phyloP scores from a whole-genome alignment of 1,140 invertebrate species.

The Araneus ventricosus region DNA sequence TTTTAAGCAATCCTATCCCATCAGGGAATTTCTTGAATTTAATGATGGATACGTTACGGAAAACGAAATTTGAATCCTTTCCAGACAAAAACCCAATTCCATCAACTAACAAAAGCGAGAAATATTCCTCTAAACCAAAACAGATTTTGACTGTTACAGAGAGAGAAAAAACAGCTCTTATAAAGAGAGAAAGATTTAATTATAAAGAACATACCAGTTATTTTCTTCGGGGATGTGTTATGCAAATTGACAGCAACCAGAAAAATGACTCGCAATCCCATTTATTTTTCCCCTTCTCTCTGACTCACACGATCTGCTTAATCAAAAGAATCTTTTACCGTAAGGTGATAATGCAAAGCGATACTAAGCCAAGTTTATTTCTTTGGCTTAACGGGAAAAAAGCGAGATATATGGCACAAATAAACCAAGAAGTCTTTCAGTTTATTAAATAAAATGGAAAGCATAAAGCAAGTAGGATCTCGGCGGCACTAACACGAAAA shows the following conservation, averaged over 20 bases:
- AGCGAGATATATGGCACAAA: not conserved
- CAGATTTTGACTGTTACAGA: not conserved
- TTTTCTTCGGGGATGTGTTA: not conserved
- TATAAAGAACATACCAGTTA: not conserved
- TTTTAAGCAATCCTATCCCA: not conserved
- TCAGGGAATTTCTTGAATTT: not conserved
- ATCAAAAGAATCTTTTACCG: not conserved
- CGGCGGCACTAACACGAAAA: not conserved
- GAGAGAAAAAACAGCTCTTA: not conserved
- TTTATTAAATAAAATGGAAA: conserved; percentile 24
- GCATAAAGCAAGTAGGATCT: not conserved
- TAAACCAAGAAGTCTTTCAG: not conserved
- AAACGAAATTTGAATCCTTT: not conserved
- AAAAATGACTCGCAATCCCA: not conserved
- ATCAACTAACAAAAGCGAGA: not conserved
- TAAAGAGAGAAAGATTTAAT: not conserved
- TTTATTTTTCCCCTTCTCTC: not conserved
- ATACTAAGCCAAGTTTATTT: not conserved
- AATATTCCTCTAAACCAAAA: not conserved
- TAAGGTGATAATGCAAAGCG: not conserved
- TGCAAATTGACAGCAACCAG: not conserved
- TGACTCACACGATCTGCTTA: not conserved
- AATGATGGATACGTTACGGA: not conserved
- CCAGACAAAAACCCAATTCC: not conserved
- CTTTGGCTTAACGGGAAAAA: not conserved